Evolutionary conservation across 2,888 invertebrate species (phyloP).

Genomic region (Chrysodeixis includens): DNA sequence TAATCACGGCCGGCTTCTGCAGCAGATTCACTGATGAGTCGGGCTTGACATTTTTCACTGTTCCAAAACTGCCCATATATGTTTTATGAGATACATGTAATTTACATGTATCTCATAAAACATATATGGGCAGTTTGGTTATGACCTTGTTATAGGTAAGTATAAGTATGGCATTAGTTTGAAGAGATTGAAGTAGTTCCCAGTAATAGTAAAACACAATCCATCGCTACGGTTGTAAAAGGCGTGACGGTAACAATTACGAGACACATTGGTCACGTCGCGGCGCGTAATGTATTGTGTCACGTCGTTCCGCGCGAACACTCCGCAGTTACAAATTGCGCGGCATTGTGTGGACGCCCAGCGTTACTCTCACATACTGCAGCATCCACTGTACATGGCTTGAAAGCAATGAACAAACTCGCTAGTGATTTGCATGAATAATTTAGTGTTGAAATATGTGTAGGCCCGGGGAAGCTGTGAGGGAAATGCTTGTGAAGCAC

Average conservation of each 20-base stretch:
- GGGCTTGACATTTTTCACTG: too few relatives aligned
- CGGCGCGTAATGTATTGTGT: background rate
- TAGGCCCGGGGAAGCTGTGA: background rate
- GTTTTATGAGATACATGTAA: too few relatives aligned
- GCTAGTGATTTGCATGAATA: too few relatives aligned
- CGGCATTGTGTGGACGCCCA: background rate
- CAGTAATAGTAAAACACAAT: background rate
- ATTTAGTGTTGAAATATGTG: too few relatives aligned
- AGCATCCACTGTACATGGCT: background rate
- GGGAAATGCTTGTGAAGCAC: background rate
- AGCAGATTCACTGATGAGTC: too few relatives aligned
- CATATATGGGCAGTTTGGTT: too few relatives aligned
- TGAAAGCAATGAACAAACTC: background rate
- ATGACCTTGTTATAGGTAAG: too few relatives aligned
- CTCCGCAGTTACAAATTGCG: background rate
- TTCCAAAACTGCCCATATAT: too few relatives aligned
- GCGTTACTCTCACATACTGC: background rate
- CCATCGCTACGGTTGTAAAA: background rate
- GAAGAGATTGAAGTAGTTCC: background rate
- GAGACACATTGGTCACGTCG: background rate
- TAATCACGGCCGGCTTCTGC: too few relatives aligned
- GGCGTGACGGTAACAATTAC: constrained; percentile 1
- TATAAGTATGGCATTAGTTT: background rate
- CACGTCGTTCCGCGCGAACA: background rate
- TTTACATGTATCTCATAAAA: too few relatives aligned